phyloP scores from a whole-genome alignment of 92 coral and sea anemone species.

The Nematostella vectensis region DNA sequence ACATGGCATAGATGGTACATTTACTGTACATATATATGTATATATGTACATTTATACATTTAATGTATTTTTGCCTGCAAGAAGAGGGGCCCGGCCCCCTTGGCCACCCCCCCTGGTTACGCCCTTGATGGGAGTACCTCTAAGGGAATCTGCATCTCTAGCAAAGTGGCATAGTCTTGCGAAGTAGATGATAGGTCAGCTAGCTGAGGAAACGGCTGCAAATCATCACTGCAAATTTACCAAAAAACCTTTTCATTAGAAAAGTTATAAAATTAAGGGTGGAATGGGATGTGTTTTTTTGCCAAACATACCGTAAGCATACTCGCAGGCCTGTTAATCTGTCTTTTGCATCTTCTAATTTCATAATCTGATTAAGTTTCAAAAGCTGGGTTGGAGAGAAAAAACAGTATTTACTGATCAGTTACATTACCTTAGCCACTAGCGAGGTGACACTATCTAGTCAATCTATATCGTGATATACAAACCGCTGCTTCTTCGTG shows the following conservation, averaged over 20 bases:
- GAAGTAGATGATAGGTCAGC: conserved; percentile 44
- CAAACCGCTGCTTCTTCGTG: conserved; percentile 82
- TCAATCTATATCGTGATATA: neutral
- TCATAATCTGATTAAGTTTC: neutral
- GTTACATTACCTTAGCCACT: neutral
- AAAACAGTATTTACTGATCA: neutral
- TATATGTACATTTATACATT: too few relatives aligned
- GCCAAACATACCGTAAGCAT: neutral
- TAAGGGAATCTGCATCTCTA: conserved; percentile 63
- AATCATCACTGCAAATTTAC: conserved; percentile 39
- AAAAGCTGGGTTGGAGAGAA: neutral
- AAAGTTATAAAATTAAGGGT: neutral
- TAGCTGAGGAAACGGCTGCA: conserved; percentile 47
- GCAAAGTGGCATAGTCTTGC: conserved; percentile 57
- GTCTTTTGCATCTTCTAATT: neutral
- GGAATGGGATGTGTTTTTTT: neutral
- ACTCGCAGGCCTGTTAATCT: neutral
- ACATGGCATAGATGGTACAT: too few relatives aligned
- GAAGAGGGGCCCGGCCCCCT: too few relatives aligned
- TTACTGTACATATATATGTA: too few relatives aligned
- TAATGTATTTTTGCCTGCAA: too few relatives aligned
- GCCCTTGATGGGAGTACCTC: too few relatives aligned
- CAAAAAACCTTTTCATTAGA: neutral
- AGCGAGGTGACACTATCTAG: neutral
- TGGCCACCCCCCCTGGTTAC: too few relatives aligned